Conservation (phyloP, 2,113 vertebrate species). For the Hiodon tergisus region DNA sequence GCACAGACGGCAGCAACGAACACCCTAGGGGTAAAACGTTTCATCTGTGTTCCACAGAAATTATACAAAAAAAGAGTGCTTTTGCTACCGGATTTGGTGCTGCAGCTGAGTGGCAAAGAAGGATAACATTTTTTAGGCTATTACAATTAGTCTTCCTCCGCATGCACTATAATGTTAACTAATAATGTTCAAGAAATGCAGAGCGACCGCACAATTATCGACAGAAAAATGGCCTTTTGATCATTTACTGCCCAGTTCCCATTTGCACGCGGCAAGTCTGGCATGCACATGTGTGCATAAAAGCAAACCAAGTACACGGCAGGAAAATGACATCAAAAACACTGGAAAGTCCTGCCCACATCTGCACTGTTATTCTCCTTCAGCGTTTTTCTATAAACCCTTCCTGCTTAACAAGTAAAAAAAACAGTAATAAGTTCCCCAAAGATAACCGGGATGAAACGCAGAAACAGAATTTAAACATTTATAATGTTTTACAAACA, state of each 20-base stretch:
- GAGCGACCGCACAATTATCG: constrained; percentile 31
- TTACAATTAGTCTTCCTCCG: neutral
- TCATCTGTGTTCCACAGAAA: constrained; percentile 36
- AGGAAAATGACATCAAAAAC: neutral
- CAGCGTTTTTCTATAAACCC: constrained; percentile 31
- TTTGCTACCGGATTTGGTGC: constrained; percentile 43
- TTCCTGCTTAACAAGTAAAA: constrained; percentile 30
- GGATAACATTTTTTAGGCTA: constrained; percentile 33
- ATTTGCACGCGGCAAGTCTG: constrained; percentile 52
- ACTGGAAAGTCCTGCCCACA: constrained; percentile 40
- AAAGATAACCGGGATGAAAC: constrained; percentile 51
- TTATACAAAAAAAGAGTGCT: constrained; percentile 47
- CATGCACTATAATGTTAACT: no score
- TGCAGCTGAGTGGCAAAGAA: constrained; percentile 45
- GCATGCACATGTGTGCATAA: constrained; percentile 50
- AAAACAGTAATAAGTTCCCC: constrained; percentile 12
- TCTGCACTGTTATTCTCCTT: constrained; percentile 36
- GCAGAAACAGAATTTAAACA: constrained; percentile 59
- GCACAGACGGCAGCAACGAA: constrained; percentile 35
- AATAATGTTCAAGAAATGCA: neutral
- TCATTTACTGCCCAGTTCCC: constrained; percentile 57
- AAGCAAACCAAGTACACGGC: constrained; percentile 30
- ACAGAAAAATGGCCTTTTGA: constrained; percentile 54
- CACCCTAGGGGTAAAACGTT: constrained; percentile 55
- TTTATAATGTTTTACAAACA: constrained; percentile 76